Evolutionary conservation across 2,797 vertebrate genomes (phyloP), one percentile per base, ranked within the genome.

Genomic region (Rhabdophis nuchalis): DNA sequence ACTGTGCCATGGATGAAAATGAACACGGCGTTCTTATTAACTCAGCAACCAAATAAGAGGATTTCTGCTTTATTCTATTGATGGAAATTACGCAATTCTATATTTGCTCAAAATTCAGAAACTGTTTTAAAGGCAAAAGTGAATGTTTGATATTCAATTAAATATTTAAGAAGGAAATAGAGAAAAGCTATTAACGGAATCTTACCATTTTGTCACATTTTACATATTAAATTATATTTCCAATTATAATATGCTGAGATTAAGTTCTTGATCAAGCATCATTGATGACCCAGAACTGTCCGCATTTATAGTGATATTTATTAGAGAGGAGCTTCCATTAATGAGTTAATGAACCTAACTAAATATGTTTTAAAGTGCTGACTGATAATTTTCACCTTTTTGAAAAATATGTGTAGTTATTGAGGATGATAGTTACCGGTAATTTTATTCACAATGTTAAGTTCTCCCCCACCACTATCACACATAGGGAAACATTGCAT

Each of bases 1-100:
- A 91, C 12, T 16, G 50, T 91, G 29, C 90, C 82, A 88, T 46
- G 61, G 85, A 20, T 90, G 77, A 4, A 91, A 94, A 91, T 92
- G 68, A 85, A 86, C 93, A 85, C 2, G 60, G 0, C 88, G 90
- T 27, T 89, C 52, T 86, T 92, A 87, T 23, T 0, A 53, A n/a
- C 2, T 16, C 85, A 23, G 32, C 32, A 12, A 68, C 0, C 2
- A 91, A 12, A 88, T 1, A 53, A 9, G 57, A 64, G 20, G 13
- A 0, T 20, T 93, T 89, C 53, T 88, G 53, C 77, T 93, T 94
- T 20, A 29, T 92, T 89, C 56, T 41, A 5, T 7, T 87, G 4
- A 29, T 60, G 86, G 61, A 0, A 88, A 77, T 46, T 87, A 85
- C 0, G 41, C 77, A 2, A 0, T 11, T 72, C 56, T 90, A 11